Conservation (phyloP, 2,797 vertebrate genomes). For the Pachyuromys duprasi region DNA sequence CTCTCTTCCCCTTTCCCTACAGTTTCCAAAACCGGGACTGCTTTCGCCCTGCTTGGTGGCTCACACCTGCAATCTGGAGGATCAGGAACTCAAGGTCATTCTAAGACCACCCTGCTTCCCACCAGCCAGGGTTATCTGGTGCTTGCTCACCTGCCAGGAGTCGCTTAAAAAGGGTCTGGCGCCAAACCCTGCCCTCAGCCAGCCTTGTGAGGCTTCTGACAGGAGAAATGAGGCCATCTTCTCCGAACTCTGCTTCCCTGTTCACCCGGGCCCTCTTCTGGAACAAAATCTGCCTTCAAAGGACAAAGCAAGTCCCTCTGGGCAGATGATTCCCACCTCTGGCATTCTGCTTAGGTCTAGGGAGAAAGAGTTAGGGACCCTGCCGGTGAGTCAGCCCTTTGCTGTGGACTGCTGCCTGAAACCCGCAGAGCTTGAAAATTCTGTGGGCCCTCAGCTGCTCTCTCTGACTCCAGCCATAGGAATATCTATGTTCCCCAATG, state of each 20-base stretch:
- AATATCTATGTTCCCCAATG: neutral
- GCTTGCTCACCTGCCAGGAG: neutral
- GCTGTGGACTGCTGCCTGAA: neutral
- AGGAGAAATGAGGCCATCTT: neutral
- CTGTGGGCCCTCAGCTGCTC: no score
- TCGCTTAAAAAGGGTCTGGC: neutral
- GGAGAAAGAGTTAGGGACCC: neutral
- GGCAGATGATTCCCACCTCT: neutral
- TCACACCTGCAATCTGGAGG: neutral
- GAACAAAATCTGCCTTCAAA: slow-evolving; percentile 57
- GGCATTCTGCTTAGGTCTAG: neutral
- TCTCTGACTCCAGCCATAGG: neutral
- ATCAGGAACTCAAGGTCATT: neutral
- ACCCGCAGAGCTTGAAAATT: neutral
- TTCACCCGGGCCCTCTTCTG: neutral
- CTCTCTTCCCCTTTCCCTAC: neutral
- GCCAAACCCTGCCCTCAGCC: neutral
- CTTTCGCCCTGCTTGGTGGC: no score
- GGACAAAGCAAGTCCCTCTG: slow-evolving; percentile 42
- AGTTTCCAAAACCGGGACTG: neutral
- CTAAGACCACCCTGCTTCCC: neutral
- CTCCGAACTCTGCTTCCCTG: neutral
- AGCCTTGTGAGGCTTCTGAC: neutral
- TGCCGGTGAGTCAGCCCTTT: neutral
- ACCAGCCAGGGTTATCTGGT: neutral